Base-by-base conservation (phyloP, 2,888 invertebrate genomes). In the Scaptomyza flava region DNA sequence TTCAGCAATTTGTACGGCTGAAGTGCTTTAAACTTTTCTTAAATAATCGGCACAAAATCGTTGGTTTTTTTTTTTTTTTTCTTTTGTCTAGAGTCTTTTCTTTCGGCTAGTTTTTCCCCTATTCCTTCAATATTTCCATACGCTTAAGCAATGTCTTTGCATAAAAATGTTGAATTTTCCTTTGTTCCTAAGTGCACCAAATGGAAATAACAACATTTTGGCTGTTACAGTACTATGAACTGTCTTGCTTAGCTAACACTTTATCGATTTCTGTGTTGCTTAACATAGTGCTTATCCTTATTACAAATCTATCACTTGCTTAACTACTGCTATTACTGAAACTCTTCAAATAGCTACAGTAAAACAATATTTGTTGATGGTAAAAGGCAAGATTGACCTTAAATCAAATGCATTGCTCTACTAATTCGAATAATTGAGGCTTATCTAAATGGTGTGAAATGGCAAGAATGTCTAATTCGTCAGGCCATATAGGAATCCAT, bases 1-100 rank as follows among this genome's bases (percentile, higher is more conserved):
- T 87, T 82, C 79, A 84, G 84, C 81, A 84, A 84, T 81, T 84
- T 84, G 81, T 69, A 53, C 64, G 75, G 74, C 62, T 56, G 66
- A 85, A 80, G 85, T 82, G 61, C 80, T 81, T 72, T 67, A 81
- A 81, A 82, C 69, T 76, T 85, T 54, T 56, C 68, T 70, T 54
- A 64, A 58, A 75, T 72, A 65, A 70, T 61, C 59, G 64, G 41
- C 27, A 47, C 66, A 27, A 71, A 62, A 62, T 66, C 59, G 54
- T 71, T 76, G 33, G n/a, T 36, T 52, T 54, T 54, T 63, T 60
- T 60, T 23, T 3, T 23, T 3, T 23, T 60, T 60, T 23, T 3
- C 4, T 3, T 23, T 23, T 23, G 23, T 23, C 23, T 23, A 23
- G 23, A 62, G 41, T 23, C 54, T 53, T 54, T 45, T 34, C 4